Percentiles rank a stretch among this genome's conserved stretches.
Conservation (phyloP, 2,888 invertebrate genomes). For the Therioaphis trifolii region DNA sequence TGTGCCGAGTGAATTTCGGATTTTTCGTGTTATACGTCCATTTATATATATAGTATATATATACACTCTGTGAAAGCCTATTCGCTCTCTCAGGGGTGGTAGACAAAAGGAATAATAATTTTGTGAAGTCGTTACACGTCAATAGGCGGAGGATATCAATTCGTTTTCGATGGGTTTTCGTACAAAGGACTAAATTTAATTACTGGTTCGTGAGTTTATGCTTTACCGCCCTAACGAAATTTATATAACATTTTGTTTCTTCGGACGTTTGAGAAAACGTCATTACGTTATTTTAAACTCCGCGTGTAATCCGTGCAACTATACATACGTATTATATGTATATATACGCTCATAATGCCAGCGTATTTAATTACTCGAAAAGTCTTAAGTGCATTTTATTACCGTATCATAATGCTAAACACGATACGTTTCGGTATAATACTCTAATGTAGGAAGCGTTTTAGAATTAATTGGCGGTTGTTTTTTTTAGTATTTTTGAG, state of each 20-base stretch:
- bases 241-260: neutral
- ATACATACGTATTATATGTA: no score
- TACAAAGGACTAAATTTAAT: constrained; percentile 48
- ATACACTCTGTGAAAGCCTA: neutral
- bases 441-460: no score
- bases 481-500: no score
- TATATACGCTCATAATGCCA: no score
- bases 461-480: no score
- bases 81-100: constrained; percentile 3
- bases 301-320: no score
- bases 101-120: constrained; percentile 51
- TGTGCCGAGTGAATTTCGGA: constrained; percentile 52
- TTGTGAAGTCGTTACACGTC: constrained; percentile 44
- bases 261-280: no score
- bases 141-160: neutral
- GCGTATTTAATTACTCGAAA: no score
- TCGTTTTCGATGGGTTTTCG: constrained; percentile 17
- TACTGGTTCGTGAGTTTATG: constrained; percentile 34
- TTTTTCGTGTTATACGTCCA: constrained; percentile 27
- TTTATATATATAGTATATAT: neutral
- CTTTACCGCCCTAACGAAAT: neutral
- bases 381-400: no score
- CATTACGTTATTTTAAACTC: no score
- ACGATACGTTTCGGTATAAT: neutral
- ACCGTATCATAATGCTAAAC: no score